Evolutionary conservation across 2,797 vertebrate species (phyloP).

Genomic region (Tamandua tetradactyla): DNA sequence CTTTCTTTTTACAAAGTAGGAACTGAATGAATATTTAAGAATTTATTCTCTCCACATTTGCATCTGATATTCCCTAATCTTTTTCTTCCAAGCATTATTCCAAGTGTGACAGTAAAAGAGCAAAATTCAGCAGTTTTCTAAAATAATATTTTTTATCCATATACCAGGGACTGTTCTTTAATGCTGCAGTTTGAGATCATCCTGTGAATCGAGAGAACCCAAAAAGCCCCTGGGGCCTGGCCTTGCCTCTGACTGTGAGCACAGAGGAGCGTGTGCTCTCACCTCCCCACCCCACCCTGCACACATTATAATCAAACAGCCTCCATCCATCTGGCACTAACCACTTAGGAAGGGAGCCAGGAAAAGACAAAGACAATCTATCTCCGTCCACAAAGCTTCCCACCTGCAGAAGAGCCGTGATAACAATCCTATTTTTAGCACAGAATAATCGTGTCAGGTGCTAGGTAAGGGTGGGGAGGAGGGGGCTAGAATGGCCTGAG

Average conservation of each 20-base stretch:
- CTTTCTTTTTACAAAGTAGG: not conserved
- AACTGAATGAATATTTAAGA: conserved; percentile 15
- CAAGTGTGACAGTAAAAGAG: not conserved
- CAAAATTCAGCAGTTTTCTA: conserved; percentile 10
- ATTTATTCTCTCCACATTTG: not conserved
- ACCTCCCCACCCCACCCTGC: not conserved
- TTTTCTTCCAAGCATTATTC: not conserved
- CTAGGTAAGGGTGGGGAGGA: not conserved
- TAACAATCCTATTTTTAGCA: conserved; percentile 60
- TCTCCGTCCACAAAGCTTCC: conserved; percentile 45
- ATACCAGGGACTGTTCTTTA: not conserved
- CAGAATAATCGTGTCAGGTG: conserved; percentile 26
- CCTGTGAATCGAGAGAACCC: not conserved
- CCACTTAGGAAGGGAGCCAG: not conserved
- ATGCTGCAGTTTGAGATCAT: not conserved
- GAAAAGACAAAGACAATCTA: conserved; percentile 4
- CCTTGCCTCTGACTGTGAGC: not conserved
- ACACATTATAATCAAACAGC: not conserved
- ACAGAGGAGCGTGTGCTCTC: not conserved
- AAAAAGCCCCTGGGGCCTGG: not conserved
- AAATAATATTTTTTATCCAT: not conserved
- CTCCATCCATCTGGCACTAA: not conserved
- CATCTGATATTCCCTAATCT: not conserved
- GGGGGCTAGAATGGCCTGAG: not conserved
- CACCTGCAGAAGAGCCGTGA: conserved; percentile 44